Conservation (phyloP, 2,888 invertebrate species). For the Andrena marginata region DNA sequence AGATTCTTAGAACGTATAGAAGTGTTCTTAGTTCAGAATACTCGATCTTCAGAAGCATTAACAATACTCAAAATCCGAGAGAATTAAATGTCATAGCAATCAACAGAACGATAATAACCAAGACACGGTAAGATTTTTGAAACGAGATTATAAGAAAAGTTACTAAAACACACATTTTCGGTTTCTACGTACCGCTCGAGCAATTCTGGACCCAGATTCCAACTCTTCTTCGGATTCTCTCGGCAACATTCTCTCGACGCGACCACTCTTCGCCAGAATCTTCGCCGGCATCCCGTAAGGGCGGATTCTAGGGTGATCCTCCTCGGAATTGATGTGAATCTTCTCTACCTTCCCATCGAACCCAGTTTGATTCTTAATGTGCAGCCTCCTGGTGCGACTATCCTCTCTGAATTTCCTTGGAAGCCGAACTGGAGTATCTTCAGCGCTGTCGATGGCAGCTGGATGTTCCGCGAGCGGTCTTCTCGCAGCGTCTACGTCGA, state of each 20-base stretch:
- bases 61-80: too few species aligned
- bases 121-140: too few species aligned
- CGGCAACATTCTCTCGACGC: conserved; percentile 50
- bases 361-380: conserved; percentile 69
- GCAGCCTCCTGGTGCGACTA: conserved; percentile 49
- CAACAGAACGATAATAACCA: too few species aligned
- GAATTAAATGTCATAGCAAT: too few species aligned
- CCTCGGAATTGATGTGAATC: conserved; percentile 64
- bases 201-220: conserved; percentile 10
- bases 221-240: not conserved
- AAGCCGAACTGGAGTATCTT: not conserved
- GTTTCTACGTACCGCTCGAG: conserved; percentile 50
- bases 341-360: conserved; percentile 75
- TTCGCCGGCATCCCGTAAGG: conserved; percentile 66
- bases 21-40: too few species aligned
- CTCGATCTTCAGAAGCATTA: too few species aligned
- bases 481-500: conserved; percentile 8
- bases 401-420: conserved; percentile 34
- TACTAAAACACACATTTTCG: too few species aligned
- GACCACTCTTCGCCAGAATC: conserved; percentile 49
- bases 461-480: not conserved
- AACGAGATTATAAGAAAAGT: too few species aligned
- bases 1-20: too few species aligned
- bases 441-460: conserved; percentile 7
- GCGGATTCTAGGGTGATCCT: conserved; percentile 56